Conservation (phyloP, 1,140 invertebrate genomes). For the Diorhabda sublineata region DNA sequence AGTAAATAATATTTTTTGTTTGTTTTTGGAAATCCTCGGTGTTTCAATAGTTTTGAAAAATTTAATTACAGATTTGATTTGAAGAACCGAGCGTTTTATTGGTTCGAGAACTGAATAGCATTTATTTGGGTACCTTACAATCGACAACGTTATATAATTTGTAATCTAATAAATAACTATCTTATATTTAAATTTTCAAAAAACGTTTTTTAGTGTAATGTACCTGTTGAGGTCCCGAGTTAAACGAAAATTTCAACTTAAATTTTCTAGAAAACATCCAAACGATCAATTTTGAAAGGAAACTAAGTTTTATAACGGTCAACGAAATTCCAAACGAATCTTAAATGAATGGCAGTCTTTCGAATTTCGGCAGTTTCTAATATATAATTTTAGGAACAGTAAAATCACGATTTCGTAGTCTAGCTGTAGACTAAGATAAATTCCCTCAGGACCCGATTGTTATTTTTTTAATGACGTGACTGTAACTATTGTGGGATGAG, state of each 20-base stretch:
- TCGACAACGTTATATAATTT: constrained; percentile 42
- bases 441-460: constrained; percentile 33
- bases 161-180: constrained; percentile 36
- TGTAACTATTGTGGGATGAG: constrained; percentile 41
- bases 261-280: constrained; percentile 36
- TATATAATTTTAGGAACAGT: constrained; percentile 47
- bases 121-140: constrained; percentile 38
- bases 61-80: constrained; percentile 39
- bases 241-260: constrained; percentile 26
- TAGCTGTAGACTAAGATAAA: constrained; percentile 39
- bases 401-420: constrained; percentile 45
- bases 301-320: constrained; percentile 36
- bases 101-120: constrained; percentile 35
- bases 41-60: constrained; percentile 2
- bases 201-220: constrained; percentile 38
- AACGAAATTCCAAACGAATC: constrained; percentile 35
- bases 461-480: constrained; percentile 28
- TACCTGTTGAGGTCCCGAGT: constrained; percentile 41
- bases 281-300: constrained; percentile 47
- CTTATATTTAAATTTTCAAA: constrained; percentile 38
- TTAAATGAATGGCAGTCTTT: constrained; percentile 48
- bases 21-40: neutral
- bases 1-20: neutral
- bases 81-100: constrained; percentile 38
- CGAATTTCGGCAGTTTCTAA: constrained; percentile 47